Evolutionary conservation across 2,113 vertebrate genomes (phyloP).

Genomic region (Furnarius figulus): DNA sequence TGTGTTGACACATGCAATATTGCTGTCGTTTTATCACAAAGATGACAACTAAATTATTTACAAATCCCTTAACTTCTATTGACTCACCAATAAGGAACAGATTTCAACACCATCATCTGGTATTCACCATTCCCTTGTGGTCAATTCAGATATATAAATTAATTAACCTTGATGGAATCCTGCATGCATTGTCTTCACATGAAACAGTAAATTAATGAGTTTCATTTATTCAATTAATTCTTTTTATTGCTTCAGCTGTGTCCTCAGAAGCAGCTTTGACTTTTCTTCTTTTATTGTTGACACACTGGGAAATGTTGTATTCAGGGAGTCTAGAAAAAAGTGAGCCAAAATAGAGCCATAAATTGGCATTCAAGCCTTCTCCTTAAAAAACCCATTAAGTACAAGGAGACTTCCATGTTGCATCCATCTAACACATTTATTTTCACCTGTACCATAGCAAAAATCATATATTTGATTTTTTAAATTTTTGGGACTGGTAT

Average conservation of each 20-base stretch:
- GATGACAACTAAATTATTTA: slow-evolving; percentile 32
- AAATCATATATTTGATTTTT: neutral
- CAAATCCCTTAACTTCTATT: slow-evolving; percentile 18
- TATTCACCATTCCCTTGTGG: neutral
- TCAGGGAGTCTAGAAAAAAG: neutral
- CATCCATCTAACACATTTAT: neutral
- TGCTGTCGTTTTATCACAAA: neutral
- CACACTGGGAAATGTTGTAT: neutral
- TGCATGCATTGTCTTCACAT: neutral
- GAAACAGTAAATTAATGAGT: slow-evolving; percentile 26
- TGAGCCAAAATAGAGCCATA: neutral
- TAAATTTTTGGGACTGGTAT: neutral
- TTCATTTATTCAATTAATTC: slow-evolving; percentile 27
- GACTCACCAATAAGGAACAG: slow-evolving; percentile 3
- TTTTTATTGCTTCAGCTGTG: neutral
- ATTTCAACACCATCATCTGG: neutral
- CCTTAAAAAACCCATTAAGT: neutral
- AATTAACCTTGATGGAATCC: slow-evolving; percentile 33
- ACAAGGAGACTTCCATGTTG: neutral
- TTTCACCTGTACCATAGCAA: neutral
- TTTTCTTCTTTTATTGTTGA: neutral
- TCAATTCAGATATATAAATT: slow-evolving; percentile 9
- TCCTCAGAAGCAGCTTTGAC: neutral
- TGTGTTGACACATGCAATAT: neutral
- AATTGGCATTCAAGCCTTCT: neutral